These are phyloP conservation scores for Pelecanoides urinatrix DNA, from an alignment of 2,113 vertebrate species.

Conservation along the genomic window DNA sequence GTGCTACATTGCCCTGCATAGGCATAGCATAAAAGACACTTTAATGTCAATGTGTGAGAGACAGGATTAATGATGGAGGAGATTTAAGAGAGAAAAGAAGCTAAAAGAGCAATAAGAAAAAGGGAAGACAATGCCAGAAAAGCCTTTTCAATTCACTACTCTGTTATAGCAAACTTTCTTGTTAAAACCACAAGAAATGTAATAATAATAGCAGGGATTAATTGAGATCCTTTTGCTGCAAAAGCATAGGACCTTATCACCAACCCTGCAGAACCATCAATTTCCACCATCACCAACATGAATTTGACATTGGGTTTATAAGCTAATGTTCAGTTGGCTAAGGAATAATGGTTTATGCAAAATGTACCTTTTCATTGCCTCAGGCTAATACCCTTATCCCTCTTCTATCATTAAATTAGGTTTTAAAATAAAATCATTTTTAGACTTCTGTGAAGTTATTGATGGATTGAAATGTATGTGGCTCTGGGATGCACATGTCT, in stretches of 20 bases:
- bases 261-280: background rate
- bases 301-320: background rate
- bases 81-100: background rate
- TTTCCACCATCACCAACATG: background rate
- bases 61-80: background rate
- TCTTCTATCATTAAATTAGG: background rate
- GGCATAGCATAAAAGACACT: background rate
- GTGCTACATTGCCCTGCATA: background rate
- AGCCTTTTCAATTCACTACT: background rate
- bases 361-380: background rate
- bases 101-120: background rate
- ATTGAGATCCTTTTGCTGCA: background rate
- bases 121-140: background rate
- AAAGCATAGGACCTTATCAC: background rate
- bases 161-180: background rate
- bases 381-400: background rate
- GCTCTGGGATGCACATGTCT: background rate
- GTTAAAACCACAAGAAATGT: background rate
- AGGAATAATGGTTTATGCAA: background rate
- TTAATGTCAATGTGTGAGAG: background rate
- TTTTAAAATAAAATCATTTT: background rate
- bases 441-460: background rate
- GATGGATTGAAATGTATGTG: background rate
- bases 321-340: background rate
- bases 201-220: background rate